Percentiles rank a stretch among this genome's conserved stretches.
These are phyloP conservation scores for Helicolenus hilgendorfi DNA, from an alignment of 2,797 vertebrate species.

Conservation along the genomic window DNA sequence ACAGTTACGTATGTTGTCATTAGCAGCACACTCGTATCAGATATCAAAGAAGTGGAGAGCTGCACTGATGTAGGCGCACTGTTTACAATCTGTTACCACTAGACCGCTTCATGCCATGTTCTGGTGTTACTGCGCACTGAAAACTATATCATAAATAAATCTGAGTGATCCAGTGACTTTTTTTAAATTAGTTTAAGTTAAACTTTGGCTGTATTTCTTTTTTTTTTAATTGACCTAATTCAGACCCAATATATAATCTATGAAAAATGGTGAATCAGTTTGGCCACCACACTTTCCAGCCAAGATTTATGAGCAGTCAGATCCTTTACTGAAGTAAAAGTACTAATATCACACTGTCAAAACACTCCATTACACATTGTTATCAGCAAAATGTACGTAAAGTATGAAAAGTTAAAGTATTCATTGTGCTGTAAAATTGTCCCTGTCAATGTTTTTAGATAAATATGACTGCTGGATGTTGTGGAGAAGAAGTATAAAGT, in stretches of 20 bases:
- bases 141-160: not conserved
- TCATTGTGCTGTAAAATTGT: not conserved
- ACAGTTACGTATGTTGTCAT: conserved; percentile 30
- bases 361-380: not conserved
- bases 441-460: not conserved
- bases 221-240: not conserved
- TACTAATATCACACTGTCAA: not conserved
- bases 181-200: not conserved
- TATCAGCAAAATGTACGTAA: not conserved
- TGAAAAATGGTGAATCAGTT: not conserved
- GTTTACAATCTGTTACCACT: conserved; percentile 19
- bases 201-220: not conserved
- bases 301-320: not conserved
- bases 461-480: not conserved
- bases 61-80: conserved; percentile 2
- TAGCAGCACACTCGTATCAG: conserved; percentile 27
- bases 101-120: not conserved
- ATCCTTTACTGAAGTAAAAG: not conserved
- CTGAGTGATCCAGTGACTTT: not conserved
- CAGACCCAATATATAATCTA: not conserved
- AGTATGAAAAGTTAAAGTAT: not conserved
- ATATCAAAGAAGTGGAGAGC: conserved; percentile 35
- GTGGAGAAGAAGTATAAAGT: not conserved
- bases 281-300: not conserved
- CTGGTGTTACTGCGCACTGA: not conserved